Evolutionary conservation across 2,113 vertebrate genomes (phyloP).

Genomic region (Vulpes lagopus): DNA sequence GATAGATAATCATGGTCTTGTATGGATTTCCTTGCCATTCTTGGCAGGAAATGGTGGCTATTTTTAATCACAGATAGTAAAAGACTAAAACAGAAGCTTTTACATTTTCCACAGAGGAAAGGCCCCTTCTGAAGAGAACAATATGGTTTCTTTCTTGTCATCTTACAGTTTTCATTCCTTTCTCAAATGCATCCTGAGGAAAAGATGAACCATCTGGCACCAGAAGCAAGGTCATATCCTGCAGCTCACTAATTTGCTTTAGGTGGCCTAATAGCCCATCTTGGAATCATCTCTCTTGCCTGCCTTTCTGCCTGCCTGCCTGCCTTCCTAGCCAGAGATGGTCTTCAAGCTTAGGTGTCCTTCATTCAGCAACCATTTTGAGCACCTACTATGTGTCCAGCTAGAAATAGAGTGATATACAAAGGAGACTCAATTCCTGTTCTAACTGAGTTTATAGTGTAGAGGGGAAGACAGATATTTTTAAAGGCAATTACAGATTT

Average conservation of each 20-base stretch:
- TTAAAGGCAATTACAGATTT: neutral
- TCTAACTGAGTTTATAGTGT: neutral
- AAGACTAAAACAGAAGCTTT: conserved; percentile 32
- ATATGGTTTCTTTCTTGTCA: neutral
- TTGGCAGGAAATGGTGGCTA: conserved; percentile 27
- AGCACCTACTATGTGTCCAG: neutral
- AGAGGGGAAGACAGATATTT: neutral
- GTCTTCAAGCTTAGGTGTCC: neutral
- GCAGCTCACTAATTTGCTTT: neutral
- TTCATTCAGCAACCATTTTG: neutral
- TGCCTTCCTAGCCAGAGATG: neutral
- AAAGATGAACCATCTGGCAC: neutral
- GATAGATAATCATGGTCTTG: conserved; percentile 21
- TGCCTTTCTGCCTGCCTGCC: neutral
- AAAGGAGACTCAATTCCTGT: neutral
- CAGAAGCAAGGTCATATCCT: neutral
- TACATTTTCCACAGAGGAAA: conserved; percentile 39
- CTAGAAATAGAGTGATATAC: neutral
- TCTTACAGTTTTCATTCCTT: neutral
- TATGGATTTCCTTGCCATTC: conserved; percentile 69
- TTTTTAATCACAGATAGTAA: conserved; percentile 65
- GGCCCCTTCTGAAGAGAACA: neutral
- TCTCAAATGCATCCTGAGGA: conserved; percentile 9
- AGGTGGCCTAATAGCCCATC: neutral
- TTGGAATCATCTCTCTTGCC: neutral